Evolutionary conservation across 2,113 vertebrate genomes (phyloP).

Genomic region (Nibea albiflora): DNA sequence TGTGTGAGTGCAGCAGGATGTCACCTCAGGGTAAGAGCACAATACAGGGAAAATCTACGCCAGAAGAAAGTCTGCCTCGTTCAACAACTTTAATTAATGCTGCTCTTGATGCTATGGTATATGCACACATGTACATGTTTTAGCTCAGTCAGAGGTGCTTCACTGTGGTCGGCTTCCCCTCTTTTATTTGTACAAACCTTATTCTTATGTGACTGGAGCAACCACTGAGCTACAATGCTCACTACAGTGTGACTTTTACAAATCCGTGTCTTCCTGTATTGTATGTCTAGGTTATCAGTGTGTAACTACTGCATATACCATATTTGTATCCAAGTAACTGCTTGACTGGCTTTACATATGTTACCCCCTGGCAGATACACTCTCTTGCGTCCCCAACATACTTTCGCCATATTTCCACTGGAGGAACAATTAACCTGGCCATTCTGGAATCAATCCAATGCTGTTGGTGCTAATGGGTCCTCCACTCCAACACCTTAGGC

Average conservation of each 20-base stretch:
- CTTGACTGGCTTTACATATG: slow-evolving; percentile 19
- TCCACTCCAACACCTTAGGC: slow-evolving; percentile 9
- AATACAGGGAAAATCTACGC: slow-evolving; percentile 5
- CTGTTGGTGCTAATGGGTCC: neutral
- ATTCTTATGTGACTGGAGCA: neutral
- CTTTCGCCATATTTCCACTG: slow-evolving; percentile 9
- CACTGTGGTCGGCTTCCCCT: neutral
- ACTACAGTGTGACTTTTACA: neutral
- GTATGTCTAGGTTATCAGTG: neutral
- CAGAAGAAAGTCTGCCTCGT: neutral
- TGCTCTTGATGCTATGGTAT: neutral
- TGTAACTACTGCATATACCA: neutral
- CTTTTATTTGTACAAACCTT: neutral
- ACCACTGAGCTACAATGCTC: neutral
- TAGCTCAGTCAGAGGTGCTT: neutral
- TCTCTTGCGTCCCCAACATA: slow-evolving; percentile 1
- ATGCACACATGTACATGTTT: neutral
- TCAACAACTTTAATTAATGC: slow-evolving; percentile 1
- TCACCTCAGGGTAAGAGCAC: slow-evolving; percentile 8
- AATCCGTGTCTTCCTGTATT: neutral
- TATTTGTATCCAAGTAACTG: neutral
- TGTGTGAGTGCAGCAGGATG: slow-evolving; percentile 8
- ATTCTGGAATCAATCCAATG: slow-evolving; percentile 40
- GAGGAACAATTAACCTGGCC: slow-evolving; percentile 43
- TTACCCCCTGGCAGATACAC: neutral